Base-by-base conservation (phyloP, 2,888 invertebrate species). In the Incurvaria masculella region DNA sequence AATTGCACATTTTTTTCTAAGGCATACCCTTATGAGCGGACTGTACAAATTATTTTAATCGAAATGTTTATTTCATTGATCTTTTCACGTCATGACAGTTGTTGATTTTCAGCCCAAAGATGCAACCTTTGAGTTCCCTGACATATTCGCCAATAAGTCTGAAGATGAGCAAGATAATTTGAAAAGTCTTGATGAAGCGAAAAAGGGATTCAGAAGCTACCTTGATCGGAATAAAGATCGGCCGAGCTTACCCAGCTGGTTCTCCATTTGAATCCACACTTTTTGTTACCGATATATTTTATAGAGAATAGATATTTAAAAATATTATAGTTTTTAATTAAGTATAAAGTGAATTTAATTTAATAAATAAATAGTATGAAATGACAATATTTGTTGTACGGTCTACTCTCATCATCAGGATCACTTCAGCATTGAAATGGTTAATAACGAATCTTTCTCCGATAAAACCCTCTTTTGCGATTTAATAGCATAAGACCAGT, bases 241-340 rank as follows among this genome's bases (percentile, higher is more conserved):
- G 61, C 82, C 86, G 42, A 89, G 87, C 59, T 72, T 87, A 41
- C 91, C 92, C 4, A 86, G 87, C 51, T 93, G 92, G 92, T 92
- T 85, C 68, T 83, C 86, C 23, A 79, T 88, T 60, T 89, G 81
- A 61, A 20, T 18, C 41, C 45, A 44, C 23, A 26, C 23, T 27
- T 16, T 27, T 27, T 27, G 27, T 10, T 27, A 27, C 27, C 27
- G 14, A 10, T 27, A 10, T 14, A 27, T 8, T 8, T 8, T 27
- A 10, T 27, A 20, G n/a, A 17, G 33, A 53, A 52, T 52, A 52
- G 50, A 48, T 52, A 47, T 47, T 40, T 45, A 11, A 16, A 33
- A 27, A 11, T n/a, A n/a, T n/a, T 41, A 14, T 38, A 10, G 39
- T 17, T 16, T 45, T 21, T 42, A 45, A 45, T 46, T 19, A 46